These are phyloP conservation scores for Ormyrus nitidulus DNA, from an alignment of 2,888 invertebrate species.

Conservation along the genomic window DNA sequence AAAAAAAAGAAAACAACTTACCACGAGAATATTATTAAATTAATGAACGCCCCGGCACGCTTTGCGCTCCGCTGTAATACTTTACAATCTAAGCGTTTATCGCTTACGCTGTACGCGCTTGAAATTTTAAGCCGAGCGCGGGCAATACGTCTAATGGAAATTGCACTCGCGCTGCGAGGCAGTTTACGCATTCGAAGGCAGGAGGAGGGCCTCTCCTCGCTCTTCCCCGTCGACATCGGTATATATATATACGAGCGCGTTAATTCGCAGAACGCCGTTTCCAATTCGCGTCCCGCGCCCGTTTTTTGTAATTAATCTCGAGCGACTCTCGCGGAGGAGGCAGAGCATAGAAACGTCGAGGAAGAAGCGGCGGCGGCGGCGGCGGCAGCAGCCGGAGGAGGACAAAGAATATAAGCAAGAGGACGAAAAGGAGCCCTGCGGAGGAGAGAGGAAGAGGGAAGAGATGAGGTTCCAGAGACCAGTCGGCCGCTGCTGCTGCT, in stretches of 20 bases:
- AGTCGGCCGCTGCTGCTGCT: slow-evolving; percentile 59
- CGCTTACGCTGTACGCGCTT: too few relatives aligned
- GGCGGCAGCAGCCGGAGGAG: background rate
- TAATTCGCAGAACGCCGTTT: slow-evolving; percentile 69
- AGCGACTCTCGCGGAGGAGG: slow-evolving; percentile 61
- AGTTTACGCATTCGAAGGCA: too few relatives aligned
- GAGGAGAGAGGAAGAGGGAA: slow-evolving; percentile 48
- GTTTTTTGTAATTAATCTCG: slow-evolving; percentile 74
- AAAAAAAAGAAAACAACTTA: too few relatives aligned
- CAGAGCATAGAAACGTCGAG: slow-evolving; percentile 37
- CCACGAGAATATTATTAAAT: too few relatives aligned
- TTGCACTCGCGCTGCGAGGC: too few relatives aligned
- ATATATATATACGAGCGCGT: background rate
- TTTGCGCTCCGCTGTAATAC: too few relatives aligned
- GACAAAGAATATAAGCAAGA: background rate
- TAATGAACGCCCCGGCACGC: too few relatives aligned
- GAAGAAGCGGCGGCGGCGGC: slow-evolving; percentile 3
- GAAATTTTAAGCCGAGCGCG: too few relatives aligned
- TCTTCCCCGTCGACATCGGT: too few relatives aligned
- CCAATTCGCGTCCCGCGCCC: slow-evolving; percentile 69
- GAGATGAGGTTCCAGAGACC: slow-evolving; percentile 63
- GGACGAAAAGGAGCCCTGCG: slow-evolving; percentile 24
- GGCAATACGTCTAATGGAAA: too few relatives aligned
- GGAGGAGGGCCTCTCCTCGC: too few relatives aligned
- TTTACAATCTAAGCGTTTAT: too few relatives aligned